Base-by-base conservation (phyloP, 1,140 invertebrate genomes). In the Lycorma delicatula region DNA sequence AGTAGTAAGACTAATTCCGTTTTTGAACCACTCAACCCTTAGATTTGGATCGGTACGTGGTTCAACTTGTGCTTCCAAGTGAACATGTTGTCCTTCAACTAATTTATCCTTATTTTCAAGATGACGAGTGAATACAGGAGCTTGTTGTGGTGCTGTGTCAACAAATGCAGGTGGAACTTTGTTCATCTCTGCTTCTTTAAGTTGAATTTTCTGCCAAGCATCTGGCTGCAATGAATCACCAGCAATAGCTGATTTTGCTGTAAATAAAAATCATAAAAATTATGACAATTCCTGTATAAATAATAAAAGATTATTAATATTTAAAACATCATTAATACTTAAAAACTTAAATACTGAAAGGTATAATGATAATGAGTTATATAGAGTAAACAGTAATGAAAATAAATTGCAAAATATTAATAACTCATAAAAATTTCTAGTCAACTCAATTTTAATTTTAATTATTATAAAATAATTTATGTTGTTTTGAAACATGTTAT, bases 21-120 rank as follows among this genome's bases (percentile, higher is more conserved):
- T 94, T 68, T 93, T 93, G 70, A 89, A 94, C 93, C 93, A 93
- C 71, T 93, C 89, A 28, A 92, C 84, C 51, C 82, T 79, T 3
- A 95, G 79, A 67, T 95, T 90, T 0, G 96, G 94, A 80, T 98
- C 97, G 34, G 90, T 87, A 66, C 93, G 81, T n/a, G 97, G 97
- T 68, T 95, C 91, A 11, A 68, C 67, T 72, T 93, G 90, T 58
- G 93, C 93, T 74, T 98, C 94, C 60, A 99, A 77, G 65, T 91
- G 86, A 2, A 96, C 86, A 68, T 92, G 88, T 72, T 97, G 85
- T 38, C 89, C 88, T 79, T 96, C 93, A 46, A 85, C 77, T 4
- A 95, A 70, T 67, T 89, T 88, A 56, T 93, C 91, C 57, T 83
- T 86, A 66, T 86, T 93, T 66, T 88, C 82, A 5, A 97, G 75